phyloP scores from a whole-genome alignment of 1,140 invertebrate genomes.

The Gonioctena quinquepunctata region DNA sequence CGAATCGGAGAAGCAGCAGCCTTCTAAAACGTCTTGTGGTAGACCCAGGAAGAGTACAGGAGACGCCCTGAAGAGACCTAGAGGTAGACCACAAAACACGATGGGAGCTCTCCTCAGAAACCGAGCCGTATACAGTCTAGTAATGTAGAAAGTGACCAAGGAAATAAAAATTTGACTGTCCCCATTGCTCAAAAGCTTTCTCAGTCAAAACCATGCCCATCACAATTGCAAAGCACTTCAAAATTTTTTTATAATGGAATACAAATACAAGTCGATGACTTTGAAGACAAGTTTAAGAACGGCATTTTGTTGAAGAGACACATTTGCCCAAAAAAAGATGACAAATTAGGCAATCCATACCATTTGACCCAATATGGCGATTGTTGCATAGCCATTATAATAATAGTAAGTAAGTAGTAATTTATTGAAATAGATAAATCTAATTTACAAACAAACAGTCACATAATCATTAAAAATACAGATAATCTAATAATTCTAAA shows the following conservation, averaged over 20 bases:
- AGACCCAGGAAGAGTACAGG: conserved; percentile 28
- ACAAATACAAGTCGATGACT: conserved; percentile 42
- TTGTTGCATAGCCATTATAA: too few relatives aligned
- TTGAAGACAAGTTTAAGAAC: conserved; percentile 43
- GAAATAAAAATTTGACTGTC: conserved; percentile 54
- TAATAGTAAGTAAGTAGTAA: too few relatives aligned
- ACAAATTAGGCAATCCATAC: too few relatives aligned
- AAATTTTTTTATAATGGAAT: conserved; percentile 26
- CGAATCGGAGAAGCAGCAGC: conserved; percentile 20
- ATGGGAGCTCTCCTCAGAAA: conserved; percentile 5
- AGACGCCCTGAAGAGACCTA: background rate
- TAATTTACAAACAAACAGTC: too few relatives aligned
- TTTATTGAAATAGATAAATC: too few relatives aligned
- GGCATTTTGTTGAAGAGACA: conserved; percentile 37
- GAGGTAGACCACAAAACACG: background rate
- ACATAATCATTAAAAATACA: too few relatives aligned
- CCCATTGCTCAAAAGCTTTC: conserved; percentile 62
- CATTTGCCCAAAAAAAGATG: too few relatives aligned
- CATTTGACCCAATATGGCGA: too few relatives aligned
- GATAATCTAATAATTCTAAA: too few relatives aligned
- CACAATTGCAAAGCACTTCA: conserved; percentile 39
- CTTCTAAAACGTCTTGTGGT: conserved; percentile 29
- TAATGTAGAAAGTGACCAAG: conserved; percentile 2
- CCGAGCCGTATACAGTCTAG: conserved; percentile 17
- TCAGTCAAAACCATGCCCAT: conserved; percentile 63